Conservation (phyloP, 2,888 invertebrate species). For the Platycnemis pennipes region DNA sequence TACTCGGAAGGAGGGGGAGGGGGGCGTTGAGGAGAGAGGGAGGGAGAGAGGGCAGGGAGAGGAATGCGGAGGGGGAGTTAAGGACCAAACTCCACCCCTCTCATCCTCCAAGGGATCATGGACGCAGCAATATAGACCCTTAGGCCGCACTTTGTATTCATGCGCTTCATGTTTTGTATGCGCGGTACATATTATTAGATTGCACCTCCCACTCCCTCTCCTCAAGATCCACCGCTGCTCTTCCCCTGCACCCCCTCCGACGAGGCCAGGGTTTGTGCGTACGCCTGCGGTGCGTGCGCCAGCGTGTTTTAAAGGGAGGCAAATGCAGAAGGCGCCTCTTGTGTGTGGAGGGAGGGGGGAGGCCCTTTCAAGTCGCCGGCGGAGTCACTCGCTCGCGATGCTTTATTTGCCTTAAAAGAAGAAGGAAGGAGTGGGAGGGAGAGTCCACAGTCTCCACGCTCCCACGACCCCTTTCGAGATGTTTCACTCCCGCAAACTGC, state of each 20-base stretch:
- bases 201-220: not conserved
- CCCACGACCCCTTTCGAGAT: not conserved
- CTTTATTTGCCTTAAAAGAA: not conserved
- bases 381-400: slow-evolving; percentile 21
- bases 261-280: not conserved
- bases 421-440: too few species aligned
- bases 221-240: too few species aligned
- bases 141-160: slow-evolving; percentile 26
- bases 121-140: slow-evolving; percentile 12
- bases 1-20: not conserved
- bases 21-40: not conserved
- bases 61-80: not conserved
- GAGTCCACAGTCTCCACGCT: not conserved
- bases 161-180: slow-evolving; percentile 27
- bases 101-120: not conserved
- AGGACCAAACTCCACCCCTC: not conserved
- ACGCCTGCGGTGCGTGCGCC: not conserved
- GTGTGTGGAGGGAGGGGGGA: not conserved
- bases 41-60: not conserved
- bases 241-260: not conserved
- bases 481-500: not conserved
- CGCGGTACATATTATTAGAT: slow-evolving; percentile 26
- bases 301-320: not conserved
- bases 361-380: not conserved
- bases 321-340: not conserved